Base-by-base conservation (phyloP, 2,797 vertebrate genomes). In the Hydrocynus forskahlii region DNA sequence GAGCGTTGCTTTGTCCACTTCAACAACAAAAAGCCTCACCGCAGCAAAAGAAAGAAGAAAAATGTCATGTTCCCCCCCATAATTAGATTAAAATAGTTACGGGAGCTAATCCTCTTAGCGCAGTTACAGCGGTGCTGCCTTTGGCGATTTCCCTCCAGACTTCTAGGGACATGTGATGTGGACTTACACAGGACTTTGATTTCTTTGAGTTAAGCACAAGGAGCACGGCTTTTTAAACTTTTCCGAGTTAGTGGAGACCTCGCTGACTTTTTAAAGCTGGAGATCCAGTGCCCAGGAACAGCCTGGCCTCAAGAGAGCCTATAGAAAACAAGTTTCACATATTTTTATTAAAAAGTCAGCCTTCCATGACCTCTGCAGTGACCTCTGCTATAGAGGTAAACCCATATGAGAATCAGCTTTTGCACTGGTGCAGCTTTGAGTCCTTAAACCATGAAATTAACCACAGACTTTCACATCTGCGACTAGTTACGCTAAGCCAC, bases 21-120 rank as follows among this genome's bases (percentile, higher is more conserved):
- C 40, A 64, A 70, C 43, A 17, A 8, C 43, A 40, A 57, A 79
- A 59, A 40, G 4, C 29, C 21, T 60, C 57, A 50, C 13, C 17
- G 23, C 80, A 76, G 59, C 63, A 29, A 76, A 83, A 83, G 71
- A 79, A 85, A 35, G 64, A 68, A 74, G 38, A 80, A 85, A 68
- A 92, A 81, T 83, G 57, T 17, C 62, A 12, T 59, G 63, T 87
- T 81, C 77, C 85, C 85, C 9, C 13, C 81, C 25, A 80, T 91
- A 88, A 93, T 91, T 91, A 88, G 89, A 93, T 95, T 91, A 92
- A 91, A 92, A 93, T 92, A 87, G 81, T 88, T 92, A 62, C 84
- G 85, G 74, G 83, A 81, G 52, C 59, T 93, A 93, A 94, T 94
- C 92, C 87, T 90, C 86, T 93, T 94, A 91, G 59, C 12, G 86